Evolutionary conservation across 2,797 vertebrate species (phyloP).

Genomic region (Amazonetta brasiliensis): DNA sequence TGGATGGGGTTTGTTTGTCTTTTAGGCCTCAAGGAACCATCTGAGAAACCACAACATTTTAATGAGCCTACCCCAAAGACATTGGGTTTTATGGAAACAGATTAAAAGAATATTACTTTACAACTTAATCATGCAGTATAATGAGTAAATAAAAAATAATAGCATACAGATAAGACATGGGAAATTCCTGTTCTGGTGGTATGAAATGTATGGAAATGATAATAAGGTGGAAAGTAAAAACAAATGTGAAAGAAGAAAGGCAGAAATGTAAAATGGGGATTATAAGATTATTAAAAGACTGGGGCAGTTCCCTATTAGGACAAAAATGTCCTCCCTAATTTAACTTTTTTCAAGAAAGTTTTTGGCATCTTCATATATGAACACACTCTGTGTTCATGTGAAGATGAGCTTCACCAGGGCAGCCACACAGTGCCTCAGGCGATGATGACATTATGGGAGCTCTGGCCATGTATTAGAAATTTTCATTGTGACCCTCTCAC

Average conservation of each 20-base stretch:
- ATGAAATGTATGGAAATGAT: slow-evolving; percentile 9
- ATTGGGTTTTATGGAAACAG: slow-evolving; percentile 30
- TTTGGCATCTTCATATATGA: background rate
- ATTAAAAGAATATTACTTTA: slow-evolving; percentile 42
- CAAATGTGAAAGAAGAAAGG: slow-evolving; percentile 19
- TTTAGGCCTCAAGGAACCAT: background rate
- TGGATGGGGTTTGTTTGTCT: background rate
- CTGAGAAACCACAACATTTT: slow-evolving; percentile 35
- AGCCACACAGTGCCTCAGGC: background rate
- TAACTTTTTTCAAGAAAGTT: background rate
- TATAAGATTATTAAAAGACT: background rate
- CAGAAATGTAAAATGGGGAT: background rate
- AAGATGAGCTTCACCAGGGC: background rate
- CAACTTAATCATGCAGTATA: slow-evolving; percentile 17
- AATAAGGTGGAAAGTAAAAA: slow-evolving; percentile 44
- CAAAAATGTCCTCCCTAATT: background rate
- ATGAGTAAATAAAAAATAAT: slow-evolving; percentile 23
- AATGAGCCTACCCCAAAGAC: background rate
- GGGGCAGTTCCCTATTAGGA: background rate
- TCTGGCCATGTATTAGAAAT: background rate
- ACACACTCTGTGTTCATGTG: background rate
- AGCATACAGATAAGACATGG: slow-evolving; percentile 40
- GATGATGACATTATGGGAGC: background rate
- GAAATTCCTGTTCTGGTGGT: slow-evolving; percentile 41
- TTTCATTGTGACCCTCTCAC: background rate